phyloP scores from a whole-genome alignment of 2,888 invertebrate species.

The Chaitophorus viminalis region DNA sequence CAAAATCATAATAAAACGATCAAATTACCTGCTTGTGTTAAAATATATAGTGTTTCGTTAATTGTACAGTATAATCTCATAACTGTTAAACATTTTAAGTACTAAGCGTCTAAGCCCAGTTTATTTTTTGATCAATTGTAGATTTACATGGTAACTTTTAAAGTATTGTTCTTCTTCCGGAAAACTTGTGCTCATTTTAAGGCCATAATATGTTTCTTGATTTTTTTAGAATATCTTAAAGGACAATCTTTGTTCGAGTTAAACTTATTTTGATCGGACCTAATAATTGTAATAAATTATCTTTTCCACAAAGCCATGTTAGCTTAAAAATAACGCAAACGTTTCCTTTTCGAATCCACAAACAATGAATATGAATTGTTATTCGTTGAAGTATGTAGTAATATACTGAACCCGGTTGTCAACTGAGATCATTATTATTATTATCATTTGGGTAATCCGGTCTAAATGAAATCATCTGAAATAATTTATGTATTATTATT shows the following conservation, averaged over 20 bases:
- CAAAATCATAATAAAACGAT: no score
- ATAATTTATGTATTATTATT: slow-evolving; percentile 27
- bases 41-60: no score
- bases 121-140: no score
- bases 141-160: no score
- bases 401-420: slow-evolving; percentile 19
- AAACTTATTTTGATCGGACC: not conserved
- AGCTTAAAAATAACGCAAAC: slow-evolving; percentile 25
- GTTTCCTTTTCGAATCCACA: slow-evolving; percentile 16
- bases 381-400: slow-evolving; percentile 2
- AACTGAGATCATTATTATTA: not conserved
- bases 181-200: no score
- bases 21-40: no score
- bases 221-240: not conserved
- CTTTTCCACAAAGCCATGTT: not conserved
- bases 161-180: no score
- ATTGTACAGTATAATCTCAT: no score
- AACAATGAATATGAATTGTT: slow-evolving; percentile 38
- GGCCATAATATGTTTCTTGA: no score
- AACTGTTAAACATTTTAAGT: no score
- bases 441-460: not conserved
- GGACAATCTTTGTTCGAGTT: not conserved
- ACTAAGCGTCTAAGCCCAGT: no score
- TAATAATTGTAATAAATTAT: not conserved
- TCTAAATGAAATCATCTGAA: slow-evolving; percentile 19